Base-by-base conservation (phyloP, 2,888 invertebrate genomes). In the Drosophila nr. medialis region DNA sequence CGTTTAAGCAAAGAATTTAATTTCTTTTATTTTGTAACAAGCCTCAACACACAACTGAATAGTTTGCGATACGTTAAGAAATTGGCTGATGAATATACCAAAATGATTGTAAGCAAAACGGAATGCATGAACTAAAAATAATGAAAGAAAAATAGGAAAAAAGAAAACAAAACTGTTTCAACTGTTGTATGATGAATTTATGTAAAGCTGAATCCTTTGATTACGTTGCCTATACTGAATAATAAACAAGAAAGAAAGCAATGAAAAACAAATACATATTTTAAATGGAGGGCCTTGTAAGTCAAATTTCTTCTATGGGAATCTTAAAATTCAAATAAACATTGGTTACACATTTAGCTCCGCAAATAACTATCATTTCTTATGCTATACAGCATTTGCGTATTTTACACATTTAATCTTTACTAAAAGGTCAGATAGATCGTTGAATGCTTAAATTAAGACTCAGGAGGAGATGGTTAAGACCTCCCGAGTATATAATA, bases 151-250 rank as follows among this genome's bases (percentile, higher is more conserved):
- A 8, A 15, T 45, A 15, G 45, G 54, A 54, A 59, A 24, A 49
- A 59, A 53, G 51, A 42, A 51, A 54, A 45, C 15, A 24, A 65
- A 75, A 66, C 64, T 86, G 86, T 83, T 67, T 66, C 30, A 78
- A 78, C 62, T 89, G 84, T 89, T 84, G 78, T 78, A 81, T 60
- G 68, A 88, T 81, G 87, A 84, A 89, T 83, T 86, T 84, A 84
- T 71, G 70, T 64, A 72, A 76, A 72, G 56, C 60, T 68, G 58
- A 75, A 67, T 69, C 56, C 69, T 83, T 72, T 77, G 65, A 72
- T 55, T 74, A 63, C 64, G 72, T 83, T 81, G 73, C 81, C 49
- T 69, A 78, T 75, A 67, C 65, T 55, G 50, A 70, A 72, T 55
- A 72, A 78, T 69, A 66, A 69, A 68, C 24, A 67, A 54, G 49